Evolutionary conservation across 2,888 invertebrate species (phyloP), one percentile per base, ranked within the genome.

Genomic region (Bruchidius siliquastri): DNA sequence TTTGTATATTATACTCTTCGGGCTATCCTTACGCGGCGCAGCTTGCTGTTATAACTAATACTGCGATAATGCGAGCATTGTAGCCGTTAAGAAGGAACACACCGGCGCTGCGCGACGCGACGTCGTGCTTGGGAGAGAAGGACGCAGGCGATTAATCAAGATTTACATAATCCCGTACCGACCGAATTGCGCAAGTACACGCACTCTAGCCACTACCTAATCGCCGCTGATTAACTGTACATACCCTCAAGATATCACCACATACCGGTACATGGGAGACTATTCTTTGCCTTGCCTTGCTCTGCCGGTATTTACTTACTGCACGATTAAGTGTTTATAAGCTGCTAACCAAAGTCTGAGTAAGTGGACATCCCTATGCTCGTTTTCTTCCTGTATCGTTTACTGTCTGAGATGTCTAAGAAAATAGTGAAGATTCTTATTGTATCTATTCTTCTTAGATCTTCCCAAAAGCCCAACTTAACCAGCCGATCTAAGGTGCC

Each of bases 141-240:
- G 49, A 49, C 72, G 30, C 72, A 20, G 21, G 71, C 70, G 72
- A 77, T 77, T 77, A 77, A 77, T 77, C 77, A 76, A 70, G 68
- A 76, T 77, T 76, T 76, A 72, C 73, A 76, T 75, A 77, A 77
- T 74, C 74, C 70, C 67, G 69, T 70, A 72, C 49, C 49, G 49
- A 49, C 49, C 49, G 49, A 49, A 49, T 49, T 49, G 49, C 49
- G 49, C 49, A 49, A 49, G 49, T 49, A 49, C 49, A 49, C 49
- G 49, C 49, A 49, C 49, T 49, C 49, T 49, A 49, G 49, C 49
- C 49, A 49, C 49, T 49, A 49, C 49, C 49, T 49, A 49, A 49
- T 49, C 49, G 49, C 49, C 49, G 49, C 49, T 49, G 49, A 49
- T 49, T 49, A 49, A 49, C 49, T 49, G 49, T 49, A 49, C 49